Base-by-base conservation (phyloP, 2,888 invertebrate species). In the Apamea monoglypha region DNA sequence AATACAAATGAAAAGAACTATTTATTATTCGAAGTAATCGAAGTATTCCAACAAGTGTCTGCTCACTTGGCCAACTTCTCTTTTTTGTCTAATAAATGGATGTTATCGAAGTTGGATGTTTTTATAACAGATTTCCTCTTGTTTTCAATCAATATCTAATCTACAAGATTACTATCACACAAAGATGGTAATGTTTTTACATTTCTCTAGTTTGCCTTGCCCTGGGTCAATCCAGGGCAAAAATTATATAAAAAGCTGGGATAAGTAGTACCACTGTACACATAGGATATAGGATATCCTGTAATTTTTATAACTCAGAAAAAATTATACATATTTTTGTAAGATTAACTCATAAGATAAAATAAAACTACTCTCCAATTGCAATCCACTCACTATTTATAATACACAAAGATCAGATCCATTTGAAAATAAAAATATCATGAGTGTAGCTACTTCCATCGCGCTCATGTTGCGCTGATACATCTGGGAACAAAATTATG, bases 401-500 rank as follows among this genome's bases (percentile, higher is more conserved):
- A 47, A 12, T 25, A 29, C 40, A 25, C 18, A 59, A 50, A 18
- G 14, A 76, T 64, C n/a, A 44, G 36, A 25, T 25, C 1, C 44
- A 2, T 32, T 50, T 2, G 36, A 36, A 64, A 64, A 64, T 21
- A 36, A 36, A 69, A 76, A 40, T 14, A 47, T 5, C 40, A 71
- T 71, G 53, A 66, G 59, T 61, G 53, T n/a, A 50, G 67, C 53
- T 32, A 68, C 68, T 44, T 81, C 68, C 82, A 73, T 56, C 40
- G 69, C 66, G 47, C 71, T 83, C 78, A 87, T 92, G 89, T 73
- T 84, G 81, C 69, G 81, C 90, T 87, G 82, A 86, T 91, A 83
- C 79, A 84, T 87, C 86, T 92, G 92, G 89, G 92, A 92, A 91
- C 88, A 87, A 87, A 88, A 87, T 85, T 74, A 81, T 79, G 84